Percentiles rank a stretch among this genome's conserved stretches.
phyloP scores from a whole-genome alignment of 2,888 invertebrate genomes.

The Lepeophtheirus nordmannii region DNA sequence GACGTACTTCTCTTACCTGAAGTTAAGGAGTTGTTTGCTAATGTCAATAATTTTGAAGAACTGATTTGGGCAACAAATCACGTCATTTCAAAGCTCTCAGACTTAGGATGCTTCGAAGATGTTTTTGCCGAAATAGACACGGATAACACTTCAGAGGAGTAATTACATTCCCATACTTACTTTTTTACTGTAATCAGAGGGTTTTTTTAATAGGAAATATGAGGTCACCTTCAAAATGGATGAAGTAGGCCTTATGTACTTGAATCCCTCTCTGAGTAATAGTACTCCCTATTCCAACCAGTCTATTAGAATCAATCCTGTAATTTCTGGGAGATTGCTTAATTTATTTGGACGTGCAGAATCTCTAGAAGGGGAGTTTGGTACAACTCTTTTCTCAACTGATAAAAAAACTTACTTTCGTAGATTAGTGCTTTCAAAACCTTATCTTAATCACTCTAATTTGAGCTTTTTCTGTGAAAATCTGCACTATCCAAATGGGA shows the following conservation, averaged over 20 bases:
- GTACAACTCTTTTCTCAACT: neutral
- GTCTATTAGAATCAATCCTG: neutral
- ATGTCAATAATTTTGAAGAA: neutral
- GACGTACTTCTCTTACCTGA: slow-evolving; percentile 3
- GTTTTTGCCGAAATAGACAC: neutral
- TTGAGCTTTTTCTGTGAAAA: neutral
- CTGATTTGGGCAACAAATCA: neutral
- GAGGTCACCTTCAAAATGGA: slow-evolving; percentile 1
- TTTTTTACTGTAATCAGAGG: neutral
- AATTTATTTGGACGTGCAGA: neutral
- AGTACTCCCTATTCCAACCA: neutral
- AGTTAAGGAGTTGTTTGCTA: neutral
- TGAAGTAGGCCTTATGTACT: neutral
- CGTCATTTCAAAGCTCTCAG: neutral
- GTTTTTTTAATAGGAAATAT: neutral
- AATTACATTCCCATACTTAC: neutral
- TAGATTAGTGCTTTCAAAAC: neutral
- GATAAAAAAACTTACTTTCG: neutral
- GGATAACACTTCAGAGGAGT: neutral
- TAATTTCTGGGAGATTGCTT: neutral
- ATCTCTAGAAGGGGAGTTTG: neutral
- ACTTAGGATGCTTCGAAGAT: neutral
- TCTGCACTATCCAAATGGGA: neutral
- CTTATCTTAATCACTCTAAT: neutral
- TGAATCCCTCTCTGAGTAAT: neutral